phyloP scores from a whole-genome alignment of 1,140 invertebrate species.

The Zaprionus taronus region DNA sequence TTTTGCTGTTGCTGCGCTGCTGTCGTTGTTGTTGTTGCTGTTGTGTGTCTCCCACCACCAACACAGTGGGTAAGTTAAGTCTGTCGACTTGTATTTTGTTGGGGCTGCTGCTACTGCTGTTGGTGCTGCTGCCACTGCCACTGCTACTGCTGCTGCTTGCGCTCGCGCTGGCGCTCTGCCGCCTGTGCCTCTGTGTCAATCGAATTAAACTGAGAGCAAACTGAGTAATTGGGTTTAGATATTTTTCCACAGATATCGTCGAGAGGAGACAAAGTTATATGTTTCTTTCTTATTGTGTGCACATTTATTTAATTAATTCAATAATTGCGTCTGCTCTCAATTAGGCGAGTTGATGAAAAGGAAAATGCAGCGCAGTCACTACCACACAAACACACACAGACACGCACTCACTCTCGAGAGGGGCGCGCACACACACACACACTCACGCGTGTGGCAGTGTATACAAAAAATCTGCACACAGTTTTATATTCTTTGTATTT shows the following conservation, averaged over 20 bases:
- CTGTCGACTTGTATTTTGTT: conserved; percentile 61
- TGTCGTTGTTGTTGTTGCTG: conserved; percentile 15
- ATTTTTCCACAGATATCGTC: conserved; percentile 65
- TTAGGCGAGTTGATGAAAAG: conserved; percentile 17
- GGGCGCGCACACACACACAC: conserved; percentile 28
- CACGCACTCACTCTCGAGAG: conserved; percentile 9
- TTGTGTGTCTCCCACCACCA: conserved; percentile 65
- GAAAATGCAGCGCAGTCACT: conserved; percentile 32
- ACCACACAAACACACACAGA: conserved; percentile 29
- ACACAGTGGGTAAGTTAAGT: conserved; percentile 59
- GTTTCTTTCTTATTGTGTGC: conserved; percentile 46
- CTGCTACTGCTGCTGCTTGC: conserved; percentile 29
- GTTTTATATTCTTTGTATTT: conserved; percentile 37
- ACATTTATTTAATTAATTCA: conserved; percentile 62
- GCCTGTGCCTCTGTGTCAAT: conserved; percentile 55
- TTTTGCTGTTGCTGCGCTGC: conserved; percentile 37
- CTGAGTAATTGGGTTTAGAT: conserved; percentile 82
- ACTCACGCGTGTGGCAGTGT: conserved; percentile 37
- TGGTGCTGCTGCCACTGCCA: conserved; percentile 9
- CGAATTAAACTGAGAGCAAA: conserved; percentile 71
- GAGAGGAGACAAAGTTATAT: conserved; percentile 54
- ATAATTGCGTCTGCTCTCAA: conserved; percentile 37
- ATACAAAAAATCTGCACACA: conserved; percentile 69
- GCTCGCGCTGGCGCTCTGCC: conserved; percentile 47
- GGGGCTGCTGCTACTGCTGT: conserved; percentile 43